Evolutionary conservation across 2,113 vertebrate genomes (phyloP), one percentile per base, ranked within the genome.

Genomic region (Misgurnus anguillicaudatus): DNA sequence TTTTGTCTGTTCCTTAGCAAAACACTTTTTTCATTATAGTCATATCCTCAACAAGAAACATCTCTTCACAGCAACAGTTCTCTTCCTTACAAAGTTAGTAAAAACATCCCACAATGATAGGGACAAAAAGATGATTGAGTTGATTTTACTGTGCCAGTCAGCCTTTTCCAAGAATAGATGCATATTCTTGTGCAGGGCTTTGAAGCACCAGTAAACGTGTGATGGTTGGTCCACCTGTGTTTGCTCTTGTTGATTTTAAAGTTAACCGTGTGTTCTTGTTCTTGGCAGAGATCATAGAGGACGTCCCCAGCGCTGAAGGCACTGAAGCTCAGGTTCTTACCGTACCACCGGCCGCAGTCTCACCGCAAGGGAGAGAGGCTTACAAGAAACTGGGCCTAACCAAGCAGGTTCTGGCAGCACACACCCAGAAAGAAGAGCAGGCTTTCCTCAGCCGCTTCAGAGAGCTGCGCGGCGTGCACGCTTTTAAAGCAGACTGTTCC

Each of bases 381-480:
- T 95, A 96, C 87, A 94, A 92, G 91, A 95, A 92, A 79, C 90
- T 95, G 76, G 96, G 96, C 0, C 91, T 99, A 75, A 99, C 97
- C 74, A 98, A 98, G 88, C 94, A 98, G 84, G 93, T 97, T 67
- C 92, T 99, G 89, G 96, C 96, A 0, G 95, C 94, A 4, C 98
- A 99, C 77, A 98, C 97, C 0, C 96, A 97, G 83, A 97, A 96
- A 82, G 97, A 99, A 76, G 97, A 98, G 80, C 95, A 97, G 85
- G 93, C 89, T 68, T 99, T 97, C 88, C 90, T 99, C 67, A 92
- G 86, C 77, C 95, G 90, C 79, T 94, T 96, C 80, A 92, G 86
- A 77, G 95, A 97, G 85, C 90, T 91, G 2, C 91, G 90, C 3
- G 91, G 79, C 14, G 90, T 94, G 24, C 85, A 89, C 4, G 81